A percentile compares a stretch with the other conserved stretches of the same genome.
Evolutionary conservation across 2,797 vertebrate species (phyloP).

Genomic region (Hozukius guyotensis): DNA sequence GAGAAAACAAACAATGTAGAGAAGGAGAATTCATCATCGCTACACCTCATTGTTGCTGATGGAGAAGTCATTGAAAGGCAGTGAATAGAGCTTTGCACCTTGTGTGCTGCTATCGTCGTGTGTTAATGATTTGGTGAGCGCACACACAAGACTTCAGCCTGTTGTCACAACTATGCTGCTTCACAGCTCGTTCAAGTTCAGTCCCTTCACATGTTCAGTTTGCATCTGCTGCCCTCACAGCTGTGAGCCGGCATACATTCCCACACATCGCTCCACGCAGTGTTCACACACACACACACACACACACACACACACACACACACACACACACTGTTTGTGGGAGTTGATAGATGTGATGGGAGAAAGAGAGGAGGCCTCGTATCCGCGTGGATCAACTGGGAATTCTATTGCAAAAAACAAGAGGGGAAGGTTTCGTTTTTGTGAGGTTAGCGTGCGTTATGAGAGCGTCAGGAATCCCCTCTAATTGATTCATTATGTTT

Average conservation of each 20-base stretch:
- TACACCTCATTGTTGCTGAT: neutral
- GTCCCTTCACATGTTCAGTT: neutral
- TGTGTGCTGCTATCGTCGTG: neutral
- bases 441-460: neutral
- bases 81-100: neutral
- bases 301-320: neutral
- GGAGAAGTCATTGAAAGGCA: neutral
- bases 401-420: conserved; percentile 13
- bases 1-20: conserved; percentile 2
- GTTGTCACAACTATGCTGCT: conserved; percentile 11
- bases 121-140: neutral
- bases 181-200: conserved; percentile 9
- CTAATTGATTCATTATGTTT: conserved; percentile 35
- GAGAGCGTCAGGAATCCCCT: conserved; percentile 5
- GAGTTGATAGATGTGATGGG: conserved; percentile 13
- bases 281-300: conserved; percentile 7
- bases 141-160: neutral
- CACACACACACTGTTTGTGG: conserved; percentile 11
- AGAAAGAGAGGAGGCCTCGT: conserved; percentile 7
- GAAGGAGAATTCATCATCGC: neutral
- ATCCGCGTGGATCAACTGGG: conserved; percentile 26
- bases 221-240: conserved; percentile 36
- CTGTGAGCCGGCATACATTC: conserved; percentile 39
- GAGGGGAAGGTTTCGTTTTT: neutral
- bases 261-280: conserved; percentile 30